phyloP scores from a whole-genome alignment of 2,888 invertebrate genomes.

The Dicroscelio sp. region DNA sequence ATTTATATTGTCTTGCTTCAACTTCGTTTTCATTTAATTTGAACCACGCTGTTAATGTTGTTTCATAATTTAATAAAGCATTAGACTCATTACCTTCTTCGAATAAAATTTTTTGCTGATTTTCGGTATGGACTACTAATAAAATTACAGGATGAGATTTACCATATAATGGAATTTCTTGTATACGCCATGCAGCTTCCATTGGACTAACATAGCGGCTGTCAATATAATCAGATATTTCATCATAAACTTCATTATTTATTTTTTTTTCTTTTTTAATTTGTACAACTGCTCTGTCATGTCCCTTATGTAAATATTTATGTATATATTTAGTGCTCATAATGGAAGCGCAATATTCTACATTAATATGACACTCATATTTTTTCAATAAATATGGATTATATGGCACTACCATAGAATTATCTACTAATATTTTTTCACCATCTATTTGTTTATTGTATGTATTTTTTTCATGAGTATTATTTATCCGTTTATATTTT shows the following conservation, averaged over 20 bases:
- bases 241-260: constrained; percentile 30
- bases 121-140: constrained; percentile 74
- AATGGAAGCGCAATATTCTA: constrained; percentile 76
- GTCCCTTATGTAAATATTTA: no score
- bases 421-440: background rate
- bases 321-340: no score
- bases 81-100: constrained; percentile 8
- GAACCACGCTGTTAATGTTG: constrained; percentile 44
- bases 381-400: no score
- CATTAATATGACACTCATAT: no score
- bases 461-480: background rate
- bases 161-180: constrained; percentile 67
- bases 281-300: background rate
- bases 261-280: background rate
- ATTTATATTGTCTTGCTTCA: constrained; percentile 32
- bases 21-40: constrained; percentile 42
- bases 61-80: constrained; percentile 12
- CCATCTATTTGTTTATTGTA: constrained; percentile 9
- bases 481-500: background rate
- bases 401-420: no score
- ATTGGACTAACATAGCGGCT: constrained; percentile 72
- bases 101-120: constrained; percentile 61
- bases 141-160: constrained; percentile 66
- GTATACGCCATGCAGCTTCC: constrained; percentile 77
- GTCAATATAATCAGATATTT: constrained; percentile 60